Percentiles rank a stretch among this genome's conserved stretches.
phyloP scores from a whole-genome alignment of 2,888 invertebrate genomes.

The Thelaira solivaga region DNA sequence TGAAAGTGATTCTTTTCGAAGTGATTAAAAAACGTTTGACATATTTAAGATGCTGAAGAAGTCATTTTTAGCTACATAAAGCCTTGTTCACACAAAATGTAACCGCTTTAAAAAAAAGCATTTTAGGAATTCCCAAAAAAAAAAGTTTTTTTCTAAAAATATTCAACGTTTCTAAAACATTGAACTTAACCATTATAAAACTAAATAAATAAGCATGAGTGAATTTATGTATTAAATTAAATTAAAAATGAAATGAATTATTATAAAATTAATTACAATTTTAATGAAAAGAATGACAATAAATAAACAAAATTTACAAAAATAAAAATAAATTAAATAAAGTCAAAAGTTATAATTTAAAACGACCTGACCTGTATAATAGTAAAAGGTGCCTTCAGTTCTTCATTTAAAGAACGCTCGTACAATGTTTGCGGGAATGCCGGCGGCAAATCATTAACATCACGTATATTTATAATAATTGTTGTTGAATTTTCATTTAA shows the following conservation, averaged over 20 bases:
- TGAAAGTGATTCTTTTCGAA: no score
- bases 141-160: no score
- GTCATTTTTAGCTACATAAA: no score
- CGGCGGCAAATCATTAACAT: slow-evolving; percentile 94
- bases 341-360: slow-evolving; percentile 4
- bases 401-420: slow-evolving; percentile 85
- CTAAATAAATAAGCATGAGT: no score
- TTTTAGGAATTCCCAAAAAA: no score
- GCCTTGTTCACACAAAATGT: no score
- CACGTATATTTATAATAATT: slow-evolving; percentile 88
- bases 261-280: slow-evolving; percentile 10
- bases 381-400: slow-evolving; percentile 84
- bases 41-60: no score
- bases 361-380: slow-evolving; percentile 81
- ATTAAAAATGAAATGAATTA: not conserved
- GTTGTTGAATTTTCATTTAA: slow-evolving; percentile 92
- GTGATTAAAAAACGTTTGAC: no score
- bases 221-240: no score
- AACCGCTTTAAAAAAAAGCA: no score
- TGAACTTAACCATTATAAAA: no score
- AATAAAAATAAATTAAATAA: not conserved
- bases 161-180: no score
- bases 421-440: slow-evolving; percentile 85
- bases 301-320: slow-evolving; percentile 9
- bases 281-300: slow-evolving; percentile 18